A percentile compares a stretch with the other conserved stretches of the same genome.
Evolutionary conservation across 2,113 vertebrate species (phyloP).

Genomic region (Pelecanus crispus): DNA sequence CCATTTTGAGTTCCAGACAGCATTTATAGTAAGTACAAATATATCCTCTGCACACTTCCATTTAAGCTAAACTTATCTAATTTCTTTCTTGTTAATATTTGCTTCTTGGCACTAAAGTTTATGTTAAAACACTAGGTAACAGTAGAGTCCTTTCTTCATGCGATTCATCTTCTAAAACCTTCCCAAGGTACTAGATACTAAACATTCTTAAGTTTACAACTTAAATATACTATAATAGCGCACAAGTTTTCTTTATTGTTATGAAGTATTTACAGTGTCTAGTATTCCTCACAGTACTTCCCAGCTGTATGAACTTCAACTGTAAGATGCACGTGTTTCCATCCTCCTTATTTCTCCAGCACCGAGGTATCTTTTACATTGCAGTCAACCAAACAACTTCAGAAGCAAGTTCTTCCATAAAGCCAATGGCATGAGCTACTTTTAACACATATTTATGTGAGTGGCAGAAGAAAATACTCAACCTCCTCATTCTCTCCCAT

Average conservation of each 20-base stretch:
- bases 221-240: background rate
- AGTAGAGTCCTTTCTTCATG: background rate
- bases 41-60: background rate
- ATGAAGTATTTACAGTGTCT: background rate
- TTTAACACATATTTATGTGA: fast-evolving
- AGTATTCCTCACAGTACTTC: background rate
- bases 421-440: background rate
- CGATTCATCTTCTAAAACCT: background rate
- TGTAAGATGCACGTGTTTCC: background rate
- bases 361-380: background rate
- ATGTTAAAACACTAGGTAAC: background rate
- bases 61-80: background rate
- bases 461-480: fast-evolving
- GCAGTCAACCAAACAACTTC: background rate
- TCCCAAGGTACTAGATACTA: background rate
- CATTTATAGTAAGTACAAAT: background rate
- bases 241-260: background rate
- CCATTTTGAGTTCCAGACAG: background rate
- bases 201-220: background rate
- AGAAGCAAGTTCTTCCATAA: background rate
- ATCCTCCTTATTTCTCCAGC: background rate
- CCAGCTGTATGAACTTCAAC: background rate
- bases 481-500: background rate
- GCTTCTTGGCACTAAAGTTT: background rate
- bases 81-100: background rate